Conservation (phyloP, 2,113 vertebrate genomes). For the Lagopus leucura region DNA sequence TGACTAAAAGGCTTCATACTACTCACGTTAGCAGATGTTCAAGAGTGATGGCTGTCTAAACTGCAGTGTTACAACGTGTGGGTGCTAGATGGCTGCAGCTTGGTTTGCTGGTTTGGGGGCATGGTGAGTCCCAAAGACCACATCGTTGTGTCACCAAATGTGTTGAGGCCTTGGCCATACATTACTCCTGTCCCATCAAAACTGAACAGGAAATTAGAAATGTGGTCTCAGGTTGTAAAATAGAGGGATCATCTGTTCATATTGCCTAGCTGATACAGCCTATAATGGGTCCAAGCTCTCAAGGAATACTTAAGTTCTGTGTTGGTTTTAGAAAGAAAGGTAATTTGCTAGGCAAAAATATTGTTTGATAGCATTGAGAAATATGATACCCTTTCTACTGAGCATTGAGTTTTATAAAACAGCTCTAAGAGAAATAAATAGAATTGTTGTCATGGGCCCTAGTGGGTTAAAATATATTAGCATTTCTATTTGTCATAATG, state of each 20-base stretch:
- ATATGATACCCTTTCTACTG: not conserved
- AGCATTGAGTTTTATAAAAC: not conserved
- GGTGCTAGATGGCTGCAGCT: not conserved
- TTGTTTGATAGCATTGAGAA: not conserved
- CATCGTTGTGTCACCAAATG: accelerated
- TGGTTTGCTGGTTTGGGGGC: not conserved
- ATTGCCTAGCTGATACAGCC: not conserved
- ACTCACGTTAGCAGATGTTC: not conserved
- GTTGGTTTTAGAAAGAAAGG: not conserved
- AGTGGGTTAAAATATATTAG: not conserved
- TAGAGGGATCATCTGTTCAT: not conserved
- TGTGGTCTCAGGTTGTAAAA: not conserved
- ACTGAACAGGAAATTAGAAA: not conserved
- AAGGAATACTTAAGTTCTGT: not conserved
- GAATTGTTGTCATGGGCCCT: not conserved
- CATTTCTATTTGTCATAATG: not conserved
- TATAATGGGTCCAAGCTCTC: not conserved
- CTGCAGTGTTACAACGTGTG: not conserved
- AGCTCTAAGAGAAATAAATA: not conserved
- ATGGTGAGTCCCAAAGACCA: not conserved
- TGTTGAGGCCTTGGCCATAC: accelerated
- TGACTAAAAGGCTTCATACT: not conserved
- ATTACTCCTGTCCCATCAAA: not conserved
- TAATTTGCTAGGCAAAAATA: not conserved
- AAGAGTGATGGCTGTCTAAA: too few relatives aligned